Evolutionary conservation across 1,140 invertebrate species (phyloP), one percentile per base, ranked within the genome.

Genomic region (Mycetomoellerius zeteki): DNA sequence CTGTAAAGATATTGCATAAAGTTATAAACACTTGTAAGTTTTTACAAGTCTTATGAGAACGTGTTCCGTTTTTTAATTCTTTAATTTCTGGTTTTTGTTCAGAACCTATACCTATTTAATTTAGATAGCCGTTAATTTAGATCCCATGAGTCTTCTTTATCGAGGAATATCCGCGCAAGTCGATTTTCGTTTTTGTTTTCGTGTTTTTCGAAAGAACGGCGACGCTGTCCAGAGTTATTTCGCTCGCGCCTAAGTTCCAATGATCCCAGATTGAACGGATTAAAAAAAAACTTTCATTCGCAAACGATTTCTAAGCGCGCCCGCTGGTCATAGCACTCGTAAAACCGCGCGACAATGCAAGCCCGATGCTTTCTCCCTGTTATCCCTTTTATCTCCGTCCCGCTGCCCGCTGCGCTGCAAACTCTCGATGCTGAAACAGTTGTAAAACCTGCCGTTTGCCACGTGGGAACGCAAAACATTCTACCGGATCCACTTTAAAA

Each of bases 401-500:
- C 27, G 19, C 58, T 19, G 47, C 37, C 12, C 75, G 33, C 12
- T 58, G 75, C 77, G 30, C 30, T 14, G 21, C 65, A 27, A 24
- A 19, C 71, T 73, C 80, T 84, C 69, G 69, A 84, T 75, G 56
- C 80, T 84, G 69, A 75, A 84, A 84, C 80, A 84, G 80, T 84
- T 73, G 69, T 84, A 84, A 84, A 84, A 73, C 80, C 69, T 84
- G 80, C 80, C 69, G 80, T 84, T 84, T 84, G 69, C 80, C 80
- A 84, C 54, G 19, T 37, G 43, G 65, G 37, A 37, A 33, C n/a
- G 69, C 69, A 47, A 84, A 84, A 84, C 80, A 62, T 84, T 84
- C 80, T 84, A 60, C 80, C 54, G 80, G 69, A 84, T 84, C 80
- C 80, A 84, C 80, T 82, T 82, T 84, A 75, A 84, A 84, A 84